A percentile compares a stretch with the other conserved stretches of the same genome.
phyloP scores from a whole-genome alignment of 2,888 invertebrate genomes.

The Nemotelus pantherinus region DNA sequence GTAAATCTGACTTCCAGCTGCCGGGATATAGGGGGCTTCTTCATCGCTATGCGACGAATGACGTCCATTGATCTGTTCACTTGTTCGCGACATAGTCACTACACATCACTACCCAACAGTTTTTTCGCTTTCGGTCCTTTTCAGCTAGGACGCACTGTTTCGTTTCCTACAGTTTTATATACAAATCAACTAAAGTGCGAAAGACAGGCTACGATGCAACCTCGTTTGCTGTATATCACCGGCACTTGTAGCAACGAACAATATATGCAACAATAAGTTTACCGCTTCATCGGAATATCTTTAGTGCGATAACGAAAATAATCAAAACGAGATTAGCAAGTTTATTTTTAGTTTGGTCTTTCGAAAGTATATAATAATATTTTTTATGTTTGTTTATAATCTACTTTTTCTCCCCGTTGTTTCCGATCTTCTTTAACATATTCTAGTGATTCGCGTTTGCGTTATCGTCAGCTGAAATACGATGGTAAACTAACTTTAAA shows the following conservation, averaged over 20 bases:
- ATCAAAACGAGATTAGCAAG: too few species aligned
- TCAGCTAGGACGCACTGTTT: neutral
- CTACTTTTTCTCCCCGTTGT: too few species aligned
- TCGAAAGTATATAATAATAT: too few species aligned
- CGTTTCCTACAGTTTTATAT: neutral
- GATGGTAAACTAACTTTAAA: constrained; percentile 13
- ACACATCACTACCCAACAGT: neutral
- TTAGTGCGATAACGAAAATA: too few species aligned
- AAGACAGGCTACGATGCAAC: neutral
- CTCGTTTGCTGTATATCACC: constrained; percentile 22
- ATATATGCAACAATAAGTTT: neutral
- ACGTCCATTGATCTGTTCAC: constrained; percentile 5
- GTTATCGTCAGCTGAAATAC: constrained; percentile 20
- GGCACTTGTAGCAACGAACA: neutral
- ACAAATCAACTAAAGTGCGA: neutral
- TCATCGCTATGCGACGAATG: constrained; percentile 22
- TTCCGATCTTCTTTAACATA: too few species aligned
- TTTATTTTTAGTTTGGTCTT: too few species aligned
- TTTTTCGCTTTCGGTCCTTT: neutral
- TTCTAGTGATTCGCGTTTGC: neutral
- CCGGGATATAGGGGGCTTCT: constrained; percentile 29
- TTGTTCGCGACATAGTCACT: constrained; percentile 16
- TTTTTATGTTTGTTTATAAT: too few species aligned
- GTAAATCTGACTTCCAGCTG: neutral
- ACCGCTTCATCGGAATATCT: neutral